Evolutionary conservation across 1,140 invertebrate genomes (phyloP).

Genomic region (Contarinia nasturtii): DNA sequence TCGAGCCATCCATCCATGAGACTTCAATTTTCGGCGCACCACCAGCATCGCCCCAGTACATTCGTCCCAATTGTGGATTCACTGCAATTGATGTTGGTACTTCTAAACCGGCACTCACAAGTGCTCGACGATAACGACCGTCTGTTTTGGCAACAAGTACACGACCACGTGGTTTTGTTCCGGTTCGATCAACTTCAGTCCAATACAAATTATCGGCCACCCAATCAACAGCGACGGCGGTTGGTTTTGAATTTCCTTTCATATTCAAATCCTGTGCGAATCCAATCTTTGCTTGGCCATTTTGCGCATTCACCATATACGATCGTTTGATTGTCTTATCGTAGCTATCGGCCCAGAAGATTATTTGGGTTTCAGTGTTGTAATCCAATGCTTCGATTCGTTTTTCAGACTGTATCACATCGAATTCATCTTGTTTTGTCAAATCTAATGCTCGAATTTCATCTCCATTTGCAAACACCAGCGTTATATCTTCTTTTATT

Average conservation of each 20-base stretch:
- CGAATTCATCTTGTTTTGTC: conserved; percentile 43
- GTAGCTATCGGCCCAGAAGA: conserved; percentile 86
- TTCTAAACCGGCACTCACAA: conserved; percentile 52
- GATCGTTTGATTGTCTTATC: conserved; percentile 81
- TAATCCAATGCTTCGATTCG: conserved; percentile 78
- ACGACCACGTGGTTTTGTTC: conserved; percentile 46
- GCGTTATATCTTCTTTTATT: conserved; percentile 36
- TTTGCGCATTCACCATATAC: conserved; percentile 62
- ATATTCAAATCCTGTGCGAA: conserved; percentile 75
- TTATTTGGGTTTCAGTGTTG: conserved; percentile 55
- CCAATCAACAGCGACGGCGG: conserved; percentile 78
- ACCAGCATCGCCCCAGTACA: conserved; percentile 83
- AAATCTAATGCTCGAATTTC: conserved; percentile 64
- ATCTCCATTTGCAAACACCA: conserved; percentile 60
- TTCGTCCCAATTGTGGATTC: conserved; percentile 64
- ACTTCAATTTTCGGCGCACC: conserved; percentile 69
- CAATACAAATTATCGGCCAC: conserved; percentile 84
- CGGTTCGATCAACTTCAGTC: conserved; percentile 67
- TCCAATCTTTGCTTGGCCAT: conserved; percentile 57
- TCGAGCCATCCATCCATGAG: conserved; percentile 90
- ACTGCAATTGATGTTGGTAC: conserved; percentile 70
- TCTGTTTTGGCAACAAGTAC: conserved; percentile 78
- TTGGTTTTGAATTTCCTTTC: conserved; percentile 62
- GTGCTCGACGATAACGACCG: conserved; percentile 66
- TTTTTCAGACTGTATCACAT: conserved; percentile 64